Conservation (phyloP, 2,113 vertebrate species). For the Dicerorhinus sumatrensis region DNA sequence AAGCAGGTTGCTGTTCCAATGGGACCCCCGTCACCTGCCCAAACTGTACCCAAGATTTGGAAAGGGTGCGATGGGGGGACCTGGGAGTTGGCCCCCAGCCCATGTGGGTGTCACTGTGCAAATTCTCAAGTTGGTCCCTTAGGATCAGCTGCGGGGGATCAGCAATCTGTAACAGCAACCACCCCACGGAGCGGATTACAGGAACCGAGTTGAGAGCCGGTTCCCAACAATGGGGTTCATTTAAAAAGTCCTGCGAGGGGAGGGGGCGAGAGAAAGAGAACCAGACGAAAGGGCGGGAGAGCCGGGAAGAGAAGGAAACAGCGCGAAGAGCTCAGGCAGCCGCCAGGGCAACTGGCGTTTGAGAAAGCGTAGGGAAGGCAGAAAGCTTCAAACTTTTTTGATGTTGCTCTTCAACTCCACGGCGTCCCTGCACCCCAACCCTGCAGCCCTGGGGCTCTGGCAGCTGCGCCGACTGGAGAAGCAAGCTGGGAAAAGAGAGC, state of each 20-base stretch:
- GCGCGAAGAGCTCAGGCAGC: not conserved
- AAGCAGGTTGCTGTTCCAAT: constrained; percentile 39
- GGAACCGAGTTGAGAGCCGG: constrained; percentile 68
- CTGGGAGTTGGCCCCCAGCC: constrained; percentile 37
- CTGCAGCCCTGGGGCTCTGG: constrained; percentile 80
- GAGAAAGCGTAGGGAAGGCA: not conserved
- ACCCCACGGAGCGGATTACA: constrained; percentile 76
- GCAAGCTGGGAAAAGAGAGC: constrained; percentile 71
- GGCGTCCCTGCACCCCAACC: constrained; percentile 72
- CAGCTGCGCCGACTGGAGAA: constrained; percentile 70
- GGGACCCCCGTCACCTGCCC: constrained; percentile 38
- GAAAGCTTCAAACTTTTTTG: constrained; percentile 45
- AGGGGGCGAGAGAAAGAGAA: constrained; percentile 39
- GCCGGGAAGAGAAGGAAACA: not conserved
- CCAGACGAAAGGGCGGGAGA: constrained; percentile 72
- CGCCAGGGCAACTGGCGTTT: not conserved
- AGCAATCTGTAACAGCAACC: constrained; percentile 69
- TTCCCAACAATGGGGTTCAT: constrained; percentile 81
- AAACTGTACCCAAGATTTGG: constrained; percentile 49
- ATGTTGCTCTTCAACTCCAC: constrained; percentile 54
- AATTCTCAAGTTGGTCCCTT: constrained; percentile 76
- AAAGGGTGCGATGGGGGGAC: not conserved
- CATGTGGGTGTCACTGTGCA: constrained; percentile 75
- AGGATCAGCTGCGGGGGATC: constrained; percentile 60
- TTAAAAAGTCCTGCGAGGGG: constrained; percentile 70